These are phyloP conservation scores for Cynopterus brachyotis DNA, from an alignment of 2,113 vertebrate species.

Conservation along the genomic window DNA sequence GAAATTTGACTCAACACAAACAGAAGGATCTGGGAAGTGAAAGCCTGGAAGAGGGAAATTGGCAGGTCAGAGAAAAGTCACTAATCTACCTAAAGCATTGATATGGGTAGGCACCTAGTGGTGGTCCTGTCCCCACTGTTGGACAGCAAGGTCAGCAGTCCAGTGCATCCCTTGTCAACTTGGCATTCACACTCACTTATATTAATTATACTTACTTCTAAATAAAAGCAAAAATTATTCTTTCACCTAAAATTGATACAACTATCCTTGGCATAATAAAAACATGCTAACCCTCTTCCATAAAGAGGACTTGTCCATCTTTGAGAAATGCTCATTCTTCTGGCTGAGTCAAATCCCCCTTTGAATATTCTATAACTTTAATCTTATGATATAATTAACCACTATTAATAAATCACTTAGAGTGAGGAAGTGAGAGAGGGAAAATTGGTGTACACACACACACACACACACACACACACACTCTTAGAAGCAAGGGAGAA, in stretches of 20 bases:
- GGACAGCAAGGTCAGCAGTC: not conserved
- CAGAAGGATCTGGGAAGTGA: not conserved
- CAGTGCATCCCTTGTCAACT: not conserved
- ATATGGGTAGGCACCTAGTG: not conserved
- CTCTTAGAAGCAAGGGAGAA: constrained; percentile 1
- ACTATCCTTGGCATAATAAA: not conserved
- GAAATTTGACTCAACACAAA: not conserved
- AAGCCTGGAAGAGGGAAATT: not conserved
- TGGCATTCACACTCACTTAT: not conserved
- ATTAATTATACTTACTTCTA: not conserved
- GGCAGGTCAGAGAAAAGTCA: not conserved
- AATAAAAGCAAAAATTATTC: not conserved
- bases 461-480: not conserved
- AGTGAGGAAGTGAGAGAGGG: not conserved
- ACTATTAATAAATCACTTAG: not conserved
- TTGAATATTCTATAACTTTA: not conserved
- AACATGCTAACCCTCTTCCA: not conserved
- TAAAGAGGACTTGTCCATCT: not conserved
- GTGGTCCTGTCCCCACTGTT: not conserved
- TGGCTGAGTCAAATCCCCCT: not conserved
- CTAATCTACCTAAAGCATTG: not conserved
- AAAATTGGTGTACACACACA: not conserved
- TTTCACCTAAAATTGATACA: not conserved
- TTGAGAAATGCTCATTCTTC: not conserved
- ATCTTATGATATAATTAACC: not conserved